Conservation (phyloP, 2,888 invertebrate species). For the Siphonodentalium dalli region DNA sequence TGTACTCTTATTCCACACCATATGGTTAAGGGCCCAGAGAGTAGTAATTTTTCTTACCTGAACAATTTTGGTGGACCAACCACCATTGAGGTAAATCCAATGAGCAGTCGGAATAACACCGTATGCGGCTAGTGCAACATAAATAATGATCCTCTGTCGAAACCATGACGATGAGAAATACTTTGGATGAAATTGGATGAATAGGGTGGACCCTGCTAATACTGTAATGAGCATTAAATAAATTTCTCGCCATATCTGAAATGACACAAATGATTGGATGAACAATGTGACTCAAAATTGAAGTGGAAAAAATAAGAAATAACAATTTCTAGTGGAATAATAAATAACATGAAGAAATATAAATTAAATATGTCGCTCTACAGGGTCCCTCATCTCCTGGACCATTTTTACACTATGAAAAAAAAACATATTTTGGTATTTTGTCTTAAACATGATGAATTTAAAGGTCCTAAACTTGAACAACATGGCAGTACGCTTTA, state of each 20-base stretch:
- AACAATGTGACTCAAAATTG: too few relatives aligned
- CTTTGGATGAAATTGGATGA: constrained; percentile 73
- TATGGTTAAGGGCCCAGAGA: too few relatives aligned
- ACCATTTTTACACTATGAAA: too few relatives aligned
- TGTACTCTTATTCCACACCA: too few relatives aligned
- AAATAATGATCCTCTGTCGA: constrained; percentile 61
- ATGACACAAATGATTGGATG: constrained; percentile 12
- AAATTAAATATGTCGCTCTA: too few relatives aligned
- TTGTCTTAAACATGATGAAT: neutral
- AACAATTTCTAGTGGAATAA: too few relatives aligned
- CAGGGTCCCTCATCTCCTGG: too few relatives aligned
- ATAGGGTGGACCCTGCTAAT: constrained; percentile 82
- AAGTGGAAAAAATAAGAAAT: too few relatives aligned
- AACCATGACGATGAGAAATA: constrained; percentile 70
- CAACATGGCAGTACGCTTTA: too few relatives aligned
- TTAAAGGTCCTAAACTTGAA: neutral
- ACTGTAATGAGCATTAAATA: constrained; percentile 83
- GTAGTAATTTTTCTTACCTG: constrained; percentile 73
- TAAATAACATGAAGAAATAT: too few relatives aligned
- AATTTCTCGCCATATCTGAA: constrained; percentile 74
- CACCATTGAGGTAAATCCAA: constrained; percentile 89
- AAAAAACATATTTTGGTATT: too few relatives aligned
- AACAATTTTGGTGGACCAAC: constrained; percentile 84
- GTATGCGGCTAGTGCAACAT: constrained; percentile 55
- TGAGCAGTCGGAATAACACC: constrained; percentile 90